Percentiles rank a stretch among this genome's conserved stretches.
These are phyloP conservation scores for Drosophila suzukii DNA, from an alignment of 1,140 invertebrate genomes.

Conservation along the genomic window DNA sequence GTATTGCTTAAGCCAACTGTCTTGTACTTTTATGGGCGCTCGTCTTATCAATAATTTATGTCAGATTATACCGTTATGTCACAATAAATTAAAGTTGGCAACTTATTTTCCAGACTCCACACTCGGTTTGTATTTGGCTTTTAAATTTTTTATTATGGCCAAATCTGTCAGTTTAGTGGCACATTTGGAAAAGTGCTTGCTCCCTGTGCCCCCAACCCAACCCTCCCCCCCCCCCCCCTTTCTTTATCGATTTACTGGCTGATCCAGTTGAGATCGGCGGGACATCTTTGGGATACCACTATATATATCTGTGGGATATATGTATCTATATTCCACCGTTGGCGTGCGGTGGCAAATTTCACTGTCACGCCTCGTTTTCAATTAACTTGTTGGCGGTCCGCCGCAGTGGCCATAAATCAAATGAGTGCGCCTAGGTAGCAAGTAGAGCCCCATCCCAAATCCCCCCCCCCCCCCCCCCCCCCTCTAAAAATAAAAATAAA, in stretches of 20 bases:
- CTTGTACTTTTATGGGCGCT: conserved; percentile 82
- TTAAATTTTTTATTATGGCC: conserved; percentile 79
- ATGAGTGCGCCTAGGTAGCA: conserved; percentile 31
- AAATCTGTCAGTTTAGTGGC: conserved; percentile 81
- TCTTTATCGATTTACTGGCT: not conserved
- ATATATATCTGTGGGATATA: not conserved
- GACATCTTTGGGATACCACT: conserved; percentile 21
- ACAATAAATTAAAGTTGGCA: conserved; percentile 84
- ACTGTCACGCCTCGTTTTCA: conserved; percentile 80
- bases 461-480: too few species aligned
- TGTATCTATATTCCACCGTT: conserved; percentile 13
- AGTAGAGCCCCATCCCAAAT: not conserved
- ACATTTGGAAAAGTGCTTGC: conserved; percentile 74
- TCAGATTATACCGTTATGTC: conserved; percentile 84
- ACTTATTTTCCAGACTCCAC: conserved; percentile 79
- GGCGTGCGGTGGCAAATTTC: conserved; percentile 76
- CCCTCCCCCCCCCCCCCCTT: not conserved
- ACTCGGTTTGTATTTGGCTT: conserved; percentile 52
- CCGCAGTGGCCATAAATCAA: conserved; percentile 71
- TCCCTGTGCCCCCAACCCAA: too few species aligned
- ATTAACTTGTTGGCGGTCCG: conserved; percentile 77
- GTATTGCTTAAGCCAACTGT: conserved; percentile 75
- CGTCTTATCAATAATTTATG: conserved; percentile 84
- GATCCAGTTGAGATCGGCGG: conserved; percentile 40
- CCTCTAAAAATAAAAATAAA: too few species aligned